Conservation (phyloP, 2,888 invertebrate species). For the Yponomeuta plumbellus region DNA sequence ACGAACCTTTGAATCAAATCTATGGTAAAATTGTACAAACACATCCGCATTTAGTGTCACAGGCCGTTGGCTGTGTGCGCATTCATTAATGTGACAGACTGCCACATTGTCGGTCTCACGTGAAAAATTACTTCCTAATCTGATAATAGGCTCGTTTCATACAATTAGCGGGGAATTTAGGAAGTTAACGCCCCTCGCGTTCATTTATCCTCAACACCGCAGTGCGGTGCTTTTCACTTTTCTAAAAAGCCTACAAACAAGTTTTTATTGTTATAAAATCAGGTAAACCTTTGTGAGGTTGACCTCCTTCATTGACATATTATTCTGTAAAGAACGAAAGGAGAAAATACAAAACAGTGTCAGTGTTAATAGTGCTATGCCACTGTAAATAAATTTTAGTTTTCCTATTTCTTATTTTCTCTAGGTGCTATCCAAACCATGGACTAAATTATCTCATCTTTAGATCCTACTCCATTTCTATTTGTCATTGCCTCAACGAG, state of each 20-base stretch:
- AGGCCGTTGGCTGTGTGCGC: conserved; percentile 25
- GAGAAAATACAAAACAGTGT: background rate
- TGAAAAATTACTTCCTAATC: conserved; percentile 63
- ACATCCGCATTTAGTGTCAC: conserved; percentile 24
- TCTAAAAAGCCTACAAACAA: background rate
- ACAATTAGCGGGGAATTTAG: conserved; percentile 29
- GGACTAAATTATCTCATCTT: background rate
- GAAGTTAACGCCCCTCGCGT: conserved; percentile 16
- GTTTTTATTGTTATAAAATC: background rate
- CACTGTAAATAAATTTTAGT: background rate
- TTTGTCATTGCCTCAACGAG: background rate
- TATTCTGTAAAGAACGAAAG: background rate
- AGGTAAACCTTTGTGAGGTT: background rate
- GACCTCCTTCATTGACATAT: background rate
- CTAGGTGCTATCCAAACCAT: background rate
- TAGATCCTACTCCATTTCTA: background rate
- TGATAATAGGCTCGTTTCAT: conserved; percentile 42
- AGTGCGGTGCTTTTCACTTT: background rate
- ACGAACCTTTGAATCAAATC: no score
- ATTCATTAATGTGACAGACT: conserved; percentile 30
- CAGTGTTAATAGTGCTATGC: background rate
- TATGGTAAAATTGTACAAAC: background rate
- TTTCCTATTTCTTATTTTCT: background rate
- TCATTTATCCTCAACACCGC: background rate
- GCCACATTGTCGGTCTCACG: conserved; percentile 37